Percentiles rank a stretch among this genome's conserved stretches.
Evolutionary conservation across 2,888 invertebrate species (phyloP).

Genomic region (Heliconius aoede): DNA sequence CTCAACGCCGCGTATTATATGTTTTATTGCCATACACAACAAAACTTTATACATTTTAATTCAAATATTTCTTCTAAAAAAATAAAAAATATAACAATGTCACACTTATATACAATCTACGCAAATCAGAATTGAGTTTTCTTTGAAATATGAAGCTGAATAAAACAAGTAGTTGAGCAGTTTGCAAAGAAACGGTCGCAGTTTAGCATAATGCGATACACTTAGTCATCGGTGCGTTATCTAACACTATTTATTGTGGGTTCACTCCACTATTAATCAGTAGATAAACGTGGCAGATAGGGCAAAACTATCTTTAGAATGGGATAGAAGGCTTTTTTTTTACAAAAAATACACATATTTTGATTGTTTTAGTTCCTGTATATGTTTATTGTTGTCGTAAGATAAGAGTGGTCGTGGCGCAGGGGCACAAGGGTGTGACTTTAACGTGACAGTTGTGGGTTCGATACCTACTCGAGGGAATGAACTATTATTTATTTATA

Average conservation of each 20-base stretch:
- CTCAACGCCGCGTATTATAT: no score
- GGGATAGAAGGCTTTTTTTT: background rate
- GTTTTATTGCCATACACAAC: no score
- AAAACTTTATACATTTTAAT: background rate
- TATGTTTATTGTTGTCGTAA: no score
- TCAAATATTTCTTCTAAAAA: background rate
- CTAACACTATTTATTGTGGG: slow-evolving; percentile 68
- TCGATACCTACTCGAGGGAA: no score
- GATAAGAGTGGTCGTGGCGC: no score
- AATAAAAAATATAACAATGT: background rate
- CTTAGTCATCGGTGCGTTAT: slow-evolving; percentile 74
- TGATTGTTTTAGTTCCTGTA: no score
- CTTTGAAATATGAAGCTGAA: slow-evolving; percentile 69
- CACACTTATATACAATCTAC: slow-evolving; percentile 16
- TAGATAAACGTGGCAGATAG: slow-evolving; percentile 41
- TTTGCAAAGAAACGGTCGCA: slow-evolving; percentile 69
- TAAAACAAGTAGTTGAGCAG: slow-evolving; percentile 67
- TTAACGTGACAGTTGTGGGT: no score
- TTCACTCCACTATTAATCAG: slow-evolving; percentile 62
- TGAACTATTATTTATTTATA: no score
- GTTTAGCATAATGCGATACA: slow-evolving; percentile 73
- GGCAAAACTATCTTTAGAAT: slow-evolving; percentile 35
- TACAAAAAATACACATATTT: background rate
- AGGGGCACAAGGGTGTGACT: no score
- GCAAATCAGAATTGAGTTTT: slow-evolving; percentile 32